Conservation (phyloP, 2,888 invertebrate genomes). For the Chrysotoxum bicinctum region DNA sequence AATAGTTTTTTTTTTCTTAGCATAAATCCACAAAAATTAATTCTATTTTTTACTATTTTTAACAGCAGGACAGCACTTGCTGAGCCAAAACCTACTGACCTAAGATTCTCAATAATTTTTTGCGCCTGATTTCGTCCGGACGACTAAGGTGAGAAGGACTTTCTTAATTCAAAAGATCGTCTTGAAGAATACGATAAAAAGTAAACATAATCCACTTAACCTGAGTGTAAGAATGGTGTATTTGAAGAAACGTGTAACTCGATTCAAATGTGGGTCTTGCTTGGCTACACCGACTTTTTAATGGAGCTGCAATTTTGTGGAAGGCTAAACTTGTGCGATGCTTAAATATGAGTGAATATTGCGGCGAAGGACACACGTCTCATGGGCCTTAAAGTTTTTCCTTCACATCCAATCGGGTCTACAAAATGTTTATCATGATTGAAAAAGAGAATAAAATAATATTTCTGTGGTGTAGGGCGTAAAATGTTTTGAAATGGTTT, state of each 20-base stretch:
- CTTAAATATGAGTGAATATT: conserved; percentile 14
- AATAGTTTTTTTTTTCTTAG: no score
- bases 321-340: conserved; percentile 33
- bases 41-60: no score
- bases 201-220: not conserved
- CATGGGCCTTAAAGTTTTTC: conserved; percentile 8
- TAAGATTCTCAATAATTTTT: no score
- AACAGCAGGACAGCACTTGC: no score
- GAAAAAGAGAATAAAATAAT: conserved; percentile 1
- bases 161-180: no score
- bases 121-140: no score
- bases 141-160: no score
- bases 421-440: conserved; percentile 6
- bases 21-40: no score
- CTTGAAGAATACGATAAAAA: no score
- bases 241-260: conserved; percentile 38
- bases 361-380: conserved; percentile 32
- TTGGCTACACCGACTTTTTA: conserved; percentile 26
- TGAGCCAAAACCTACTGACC: no score
- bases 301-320: conserved; percentile 21
- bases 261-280: conserved; percentile 32
- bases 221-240: not conserved
- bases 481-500: not conserved
- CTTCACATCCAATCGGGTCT: conserved; percentile 6
- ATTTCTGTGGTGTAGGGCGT: conserved; percentile 1